Evolutionary conservation across 2,113 vertebrate genomes (phyloP).

Genomic region (Speoplatyrhinus poulsoni): DNA sequence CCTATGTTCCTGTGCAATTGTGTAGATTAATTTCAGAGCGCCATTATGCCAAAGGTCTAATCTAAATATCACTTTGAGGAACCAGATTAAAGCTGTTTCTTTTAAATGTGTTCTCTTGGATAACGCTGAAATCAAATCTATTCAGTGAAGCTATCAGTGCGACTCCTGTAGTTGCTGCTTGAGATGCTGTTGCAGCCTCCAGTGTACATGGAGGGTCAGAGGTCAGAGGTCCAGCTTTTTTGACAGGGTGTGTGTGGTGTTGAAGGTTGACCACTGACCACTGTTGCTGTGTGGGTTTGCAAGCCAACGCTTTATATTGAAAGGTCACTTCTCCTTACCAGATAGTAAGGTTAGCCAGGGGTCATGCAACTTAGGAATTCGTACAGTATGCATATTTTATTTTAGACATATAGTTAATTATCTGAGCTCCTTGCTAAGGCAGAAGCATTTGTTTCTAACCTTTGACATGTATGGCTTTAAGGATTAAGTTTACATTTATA

Average conservation of each 20-base stretch:
- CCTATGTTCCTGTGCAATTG: too few species aligned
- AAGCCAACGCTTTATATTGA: slow-evolving; percentile 13
- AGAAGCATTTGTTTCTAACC: not conserved
- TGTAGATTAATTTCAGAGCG: too few species aligned
- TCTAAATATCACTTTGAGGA: too few species aligned
- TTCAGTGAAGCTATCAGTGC: too few species aligned
- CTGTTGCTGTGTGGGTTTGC: slow-evolving; percentile 32
- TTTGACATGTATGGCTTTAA: not conserved
- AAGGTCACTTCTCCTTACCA: not conserved
- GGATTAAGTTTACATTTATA: not conserved
- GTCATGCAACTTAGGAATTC: not conserved
- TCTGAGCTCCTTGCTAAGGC: not conserved
- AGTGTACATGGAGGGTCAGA: too few species aligned
- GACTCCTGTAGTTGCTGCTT: too few species aligned
- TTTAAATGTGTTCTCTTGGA: too few species aligned
- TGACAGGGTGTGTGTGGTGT: slow-evolving; percentile 27
- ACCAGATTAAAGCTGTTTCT: too few species aligned
- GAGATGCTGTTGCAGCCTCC: too few species aligned
- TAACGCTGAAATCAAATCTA: too few species aligned
- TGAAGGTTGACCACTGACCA: slow-evolving; percentile 27
- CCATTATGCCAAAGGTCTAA: too few species aligned
- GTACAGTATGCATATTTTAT: not conserved
- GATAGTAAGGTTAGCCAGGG: not conserved
- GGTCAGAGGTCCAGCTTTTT: slow-evolving; percentile 1
- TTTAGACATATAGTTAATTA: not conserved